Conservation (phyloP, 1,140 invertebrate species). For the Drosophila ercepeae region DNA sequence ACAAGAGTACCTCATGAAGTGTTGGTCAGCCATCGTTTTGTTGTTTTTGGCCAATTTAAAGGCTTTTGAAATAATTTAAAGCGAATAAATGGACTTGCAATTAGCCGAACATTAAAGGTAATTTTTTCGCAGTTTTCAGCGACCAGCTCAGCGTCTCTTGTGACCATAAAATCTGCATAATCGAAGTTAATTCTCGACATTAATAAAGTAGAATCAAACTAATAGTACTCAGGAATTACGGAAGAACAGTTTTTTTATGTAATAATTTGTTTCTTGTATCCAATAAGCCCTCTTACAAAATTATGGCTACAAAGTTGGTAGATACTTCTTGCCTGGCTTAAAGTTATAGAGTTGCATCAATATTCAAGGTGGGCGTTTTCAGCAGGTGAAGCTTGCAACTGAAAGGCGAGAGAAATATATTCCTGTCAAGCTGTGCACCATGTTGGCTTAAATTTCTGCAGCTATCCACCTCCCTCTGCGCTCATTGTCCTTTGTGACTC, state of each 20-base stretch:
- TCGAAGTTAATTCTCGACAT: slow-evolving; percentile 58
- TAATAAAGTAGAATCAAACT: slow-evolving; percentile 59
- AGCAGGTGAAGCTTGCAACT: slow-evolving; percentile 31
- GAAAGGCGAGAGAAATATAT: slow-evolving; percentile 46
- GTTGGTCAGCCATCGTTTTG: slow-evolving; percentile 1
- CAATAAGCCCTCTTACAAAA: neutral
- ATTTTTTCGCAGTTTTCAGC: slow-evolving; percentile 7
- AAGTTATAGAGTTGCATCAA: slow-evolving; percentile 16
- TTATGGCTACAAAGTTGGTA: slow-evolving; percentile 4
- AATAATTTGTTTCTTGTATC: neutral
- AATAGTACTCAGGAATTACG: slow-evolving; percentile 12
- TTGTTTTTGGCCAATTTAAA: slow-evolving; percentile 10
- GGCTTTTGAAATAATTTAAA: neutral
- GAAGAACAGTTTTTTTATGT: neutral
- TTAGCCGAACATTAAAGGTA: slow-evolving; percentile 14
- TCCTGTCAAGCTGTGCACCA: slow-evolving; percentile 46
- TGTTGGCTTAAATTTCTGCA: slow-evolving; percentile 7
- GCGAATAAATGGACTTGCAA: neutral
- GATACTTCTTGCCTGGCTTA: slow-evolving; percentile 8
- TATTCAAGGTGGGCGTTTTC: slow-evolving; percentile 25
- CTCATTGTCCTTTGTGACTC: neutral
- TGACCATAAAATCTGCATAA: slow-evolving; percentile 35
- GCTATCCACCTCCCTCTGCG: neutral
- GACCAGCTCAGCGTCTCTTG: too few species aligned
- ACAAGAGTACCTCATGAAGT: neutral